Evolutionary conservation across 2,113 vertebrate species (phyloP).

Genomic region (Erinaceus europaeus): DNA sequence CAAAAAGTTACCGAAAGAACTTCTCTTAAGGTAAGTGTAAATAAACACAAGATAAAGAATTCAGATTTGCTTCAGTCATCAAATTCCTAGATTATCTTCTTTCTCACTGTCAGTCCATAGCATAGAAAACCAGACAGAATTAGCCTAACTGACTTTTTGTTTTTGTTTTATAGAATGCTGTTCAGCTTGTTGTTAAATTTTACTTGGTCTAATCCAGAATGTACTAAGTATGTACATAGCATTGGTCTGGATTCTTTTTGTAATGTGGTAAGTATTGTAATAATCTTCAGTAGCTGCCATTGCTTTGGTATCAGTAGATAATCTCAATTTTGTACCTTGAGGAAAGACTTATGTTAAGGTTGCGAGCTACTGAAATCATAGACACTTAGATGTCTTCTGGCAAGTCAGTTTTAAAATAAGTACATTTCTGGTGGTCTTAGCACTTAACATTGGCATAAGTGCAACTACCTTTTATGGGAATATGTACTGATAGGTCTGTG

Average conservation of each 20-base stretch:
- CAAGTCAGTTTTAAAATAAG: not conserved
- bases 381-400: constrained; percentile 12
- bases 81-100: constrained; percentile 19
- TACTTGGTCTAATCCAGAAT: constrained; percentile 66
- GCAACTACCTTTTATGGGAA: too few species aligned
- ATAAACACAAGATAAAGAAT: not conserved
- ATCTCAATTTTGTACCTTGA: not conserved
- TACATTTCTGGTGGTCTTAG: too few species aligned
- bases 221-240: constrained; percentile 62
- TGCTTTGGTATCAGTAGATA: constrained; percentile 20
- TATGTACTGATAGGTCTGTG: too few species aligned
- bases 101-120: constrained; percentile 54
- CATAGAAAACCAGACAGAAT: constrained; percentile 53
- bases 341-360: not conserved
- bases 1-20: constrained; percentile 98
- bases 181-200: constrained; percentile 65
- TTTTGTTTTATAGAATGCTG: constrained; percentile 69
- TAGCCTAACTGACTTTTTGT: constrained; percentile 52
- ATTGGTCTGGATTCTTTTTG: constrained; percentile 71
- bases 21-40: constrained; percentile 90
- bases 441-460: not conserved
- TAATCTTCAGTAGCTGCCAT: constrained; percentile 5
- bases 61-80: constrained; percentile 24
- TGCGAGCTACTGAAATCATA: not conserved
- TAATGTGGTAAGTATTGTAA: constrained; percentile 60